Evolutionary conservation across 2,113 vertebrate species (phyloP).

Genomic region (Anguilla japonica): DNA sequence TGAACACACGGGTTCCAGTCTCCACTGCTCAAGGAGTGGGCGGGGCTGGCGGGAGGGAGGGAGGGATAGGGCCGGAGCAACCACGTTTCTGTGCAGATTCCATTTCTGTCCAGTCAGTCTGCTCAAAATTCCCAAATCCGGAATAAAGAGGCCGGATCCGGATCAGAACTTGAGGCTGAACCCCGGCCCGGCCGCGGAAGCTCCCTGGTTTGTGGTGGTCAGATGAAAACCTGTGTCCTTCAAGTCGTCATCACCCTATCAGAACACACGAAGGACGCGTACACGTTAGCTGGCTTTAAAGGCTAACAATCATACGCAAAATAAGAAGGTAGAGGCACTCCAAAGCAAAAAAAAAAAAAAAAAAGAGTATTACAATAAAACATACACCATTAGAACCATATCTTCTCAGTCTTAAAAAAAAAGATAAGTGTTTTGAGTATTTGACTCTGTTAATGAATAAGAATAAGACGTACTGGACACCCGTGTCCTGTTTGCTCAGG

Average conservation of each 20-base stretch:
- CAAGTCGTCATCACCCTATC: constrained; percentile 89
- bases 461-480: too few relatives aligned
- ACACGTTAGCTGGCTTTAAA: too few relatives aligned
- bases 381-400: too few relatives aligned
- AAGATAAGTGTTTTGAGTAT: too few relatives aligned
- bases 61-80: background rate
- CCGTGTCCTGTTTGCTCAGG: too few relatives aligned
- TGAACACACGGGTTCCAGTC: constrained; percentile 7
- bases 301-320: too few relatives aligned
- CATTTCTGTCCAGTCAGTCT: background rate
- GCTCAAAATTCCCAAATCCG: background rate
- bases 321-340: too few relatives aligned
- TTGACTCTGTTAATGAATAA: too few relatives aligned
- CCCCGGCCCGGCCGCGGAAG: constrained; percentile 89
- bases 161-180: constrained; percentile 95
- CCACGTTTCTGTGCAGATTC: background rate
- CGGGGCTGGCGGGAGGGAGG: too few relatives aligned
- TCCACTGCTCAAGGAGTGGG: background rate
- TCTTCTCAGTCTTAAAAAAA: too few relatives aligned
- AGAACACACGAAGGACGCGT: background rate
- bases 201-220: constrained; percentile 93
- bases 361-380: too few relatives aligned
- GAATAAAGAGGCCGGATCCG: background rate
- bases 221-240: constrained; percentile 95
- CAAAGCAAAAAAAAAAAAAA: too few relatives aligned